Percentiles rank a stretch among this genome's conserved stretches.
Evolutionary conservation across 2,888 invertebrate species (phyloP).

Genomic region (Lissocephala sabroskyi): DNA sequence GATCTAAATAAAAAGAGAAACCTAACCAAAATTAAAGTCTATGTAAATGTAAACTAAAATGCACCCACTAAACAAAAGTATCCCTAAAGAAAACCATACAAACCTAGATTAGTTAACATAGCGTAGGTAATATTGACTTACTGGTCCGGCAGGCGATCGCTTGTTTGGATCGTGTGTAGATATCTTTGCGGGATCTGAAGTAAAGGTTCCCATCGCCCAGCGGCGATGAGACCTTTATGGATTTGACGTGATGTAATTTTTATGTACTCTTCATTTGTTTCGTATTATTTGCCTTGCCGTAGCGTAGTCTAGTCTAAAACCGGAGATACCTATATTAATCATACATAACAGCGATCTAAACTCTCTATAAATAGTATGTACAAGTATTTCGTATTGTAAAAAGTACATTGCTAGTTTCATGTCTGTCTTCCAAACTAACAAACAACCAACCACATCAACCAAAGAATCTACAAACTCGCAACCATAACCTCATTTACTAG

Average conservation of each 20-base stretch:
- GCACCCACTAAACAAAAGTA: conserved; percentile 2
- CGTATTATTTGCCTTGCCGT: conserved; percentile 47
- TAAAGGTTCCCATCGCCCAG: too few relatives aligned
- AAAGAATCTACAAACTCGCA: conserved; percentile 12
- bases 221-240: too few relatives aligned
- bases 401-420: conserved; percentile 45
- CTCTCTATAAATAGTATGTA: conserved; percentile 1
- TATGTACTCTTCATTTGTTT: not conserved
- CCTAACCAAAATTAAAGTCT: not conserved
- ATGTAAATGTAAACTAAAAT: conserved; percentile 1
- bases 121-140: not conserved
- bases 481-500: too few relatives aligned
- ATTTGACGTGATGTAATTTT: too few relatives aligned
- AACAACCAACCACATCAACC: too few relatives aligned
- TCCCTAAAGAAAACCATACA: conserved; percentile 11
- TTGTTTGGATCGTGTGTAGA: too few relatives aligned
- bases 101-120: not conserved
- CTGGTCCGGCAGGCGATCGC: too few relatives aligned
- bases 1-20: not conserved
- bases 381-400: conserved; percentile 46
- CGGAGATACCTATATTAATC: conserved; percentile 26
- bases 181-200: too few relatives aligned
- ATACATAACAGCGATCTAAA: conserved; percentile 21
- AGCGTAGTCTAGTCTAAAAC: conserved; percentile 31
- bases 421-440: conserved; percentile 23